phyloP scores from a whole-genome alignment of 2,113 vertebrate genomes.

The Mungos mungo region DNA sequence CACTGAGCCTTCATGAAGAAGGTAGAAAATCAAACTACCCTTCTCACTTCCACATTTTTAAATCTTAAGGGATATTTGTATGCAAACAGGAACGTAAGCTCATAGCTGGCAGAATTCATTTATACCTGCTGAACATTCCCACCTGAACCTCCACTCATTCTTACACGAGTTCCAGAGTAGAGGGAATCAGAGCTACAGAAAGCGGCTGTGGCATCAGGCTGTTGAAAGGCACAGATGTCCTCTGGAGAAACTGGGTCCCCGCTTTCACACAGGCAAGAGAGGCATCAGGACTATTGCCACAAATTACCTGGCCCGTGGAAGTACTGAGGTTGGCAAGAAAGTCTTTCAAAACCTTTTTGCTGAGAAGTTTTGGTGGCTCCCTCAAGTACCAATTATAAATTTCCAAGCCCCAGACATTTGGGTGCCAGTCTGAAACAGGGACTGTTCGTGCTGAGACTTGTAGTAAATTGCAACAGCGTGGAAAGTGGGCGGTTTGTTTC shows the following conservation, averaged over 20 bases:
- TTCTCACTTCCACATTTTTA: slow-evolving; percentile 11
- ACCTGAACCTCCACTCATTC: slow-evolving; percentile 59
- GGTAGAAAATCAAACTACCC: background rate
- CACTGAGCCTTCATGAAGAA: background rate
- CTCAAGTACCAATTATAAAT: slow-evolving; percentile 79
- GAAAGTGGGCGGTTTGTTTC: slow-evolving; percentile 75
- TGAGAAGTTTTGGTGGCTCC: slow-evolving; percentile 72
- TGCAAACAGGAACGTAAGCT: slow-evolving; percentile 58
- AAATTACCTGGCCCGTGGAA: slow-evolving; percentile 62
- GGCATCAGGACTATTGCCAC: slow-evolving; percentile 13
- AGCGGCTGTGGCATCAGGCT: slow-evolving; percentile 15
- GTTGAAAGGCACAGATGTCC: slow-evolving; percentile 64
- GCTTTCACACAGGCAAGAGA: background rate
- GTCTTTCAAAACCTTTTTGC: slow-evolving; percentile 67
- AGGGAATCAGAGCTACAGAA: background rate
- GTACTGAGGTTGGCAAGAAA: slow-evolving; percentile 55
- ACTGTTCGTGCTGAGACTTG: slow-evolving; percentile 81
- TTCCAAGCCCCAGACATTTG: slow-evolving; percentile 74
- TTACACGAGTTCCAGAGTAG: slow-evolving; percentile 39
- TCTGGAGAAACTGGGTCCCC: slow-evolving; percentile 58
- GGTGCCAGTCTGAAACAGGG: slow-evolving; percentile 77
- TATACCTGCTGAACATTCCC: slow-evolving; percentile 45
- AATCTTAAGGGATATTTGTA: slow-evolving; percentile 52
- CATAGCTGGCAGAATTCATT: slow-evolving; percentile 38
- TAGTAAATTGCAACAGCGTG: slow-evolving; percentile 71